These are phyloP conservation scores for Nymphalis c-album DNA, from an alignment of 2,888 invertebrate genomes.

Conservation along the genomic window DNA sequence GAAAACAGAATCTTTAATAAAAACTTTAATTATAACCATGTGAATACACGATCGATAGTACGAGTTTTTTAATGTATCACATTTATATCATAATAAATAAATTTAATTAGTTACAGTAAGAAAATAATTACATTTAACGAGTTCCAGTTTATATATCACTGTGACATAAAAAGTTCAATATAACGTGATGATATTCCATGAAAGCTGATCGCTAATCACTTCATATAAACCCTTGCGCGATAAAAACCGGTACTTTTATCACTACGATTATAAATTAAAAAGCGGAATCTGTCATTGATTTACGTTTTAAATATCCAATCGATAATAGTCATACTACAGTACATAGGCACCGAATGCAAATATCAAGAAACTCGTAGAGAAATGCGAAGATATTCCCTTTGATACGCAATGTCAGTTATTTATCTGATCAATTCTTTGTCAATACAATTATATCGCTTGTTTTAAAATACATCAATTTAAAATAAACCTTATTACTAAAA, in stretches of 20 bases:
- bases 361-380: conserved; percentile 26
- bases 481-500: conserved; percentile 5
- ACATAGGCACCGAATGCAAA: conserved; percentile 28
- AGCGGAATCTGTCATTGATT: conserved; percentile 37
- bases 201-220: conserved; percentile 20
- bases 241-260: conserved; percentile 33
- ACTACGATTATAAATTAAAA: conserved; percentile 26
- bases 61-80: no score
- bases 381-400: conserved; percentile 29
- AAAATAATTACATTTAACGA: no score
- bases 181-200: conserved; percentile 19
- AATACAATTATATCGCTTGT: conserved; percentile 4
- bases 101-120: no score
- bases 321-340: conserved; percentile 19
- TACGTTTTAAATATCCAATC: conserved; percentile 29
- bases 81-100: no score
- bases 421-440: conserved; percentile 24
- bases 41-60: no score
- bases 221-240: conserved; percentile 27
- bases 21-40: no score
- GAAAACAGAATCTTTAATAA: no score
- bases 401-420: conserved; percentile 31
- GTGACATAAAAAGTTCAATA: conserved; percentile 1
- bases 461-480: not conserved
- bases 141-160: not conserved